Evolutionary conservation across 30 jellyfish, hydroid and myxozoan species (phyloP).

Genomic region (Hydractinia symbiolongicarpus): DNA sequence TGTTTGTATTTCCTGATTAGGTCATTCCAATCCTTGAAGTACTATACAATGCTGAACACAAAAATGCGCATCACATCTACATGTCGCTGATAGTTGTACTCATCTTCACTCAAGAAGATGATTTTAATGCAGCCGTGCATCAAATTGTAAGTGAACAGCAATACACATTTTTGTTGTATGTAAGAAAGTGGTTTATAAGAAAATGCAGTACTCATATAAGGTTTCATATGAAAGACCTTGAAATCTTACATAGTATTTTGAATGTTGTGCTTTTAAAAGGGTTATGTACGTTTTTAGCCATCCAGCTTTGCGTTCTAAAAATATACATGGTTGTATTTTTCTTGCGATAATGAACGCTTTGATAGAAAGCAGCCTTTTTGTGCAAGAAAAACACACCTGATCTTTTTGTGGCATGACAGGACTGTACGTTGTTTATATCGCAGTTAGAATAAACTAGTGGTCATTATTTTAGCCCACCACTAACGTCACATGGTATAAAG

Average conservation of each 20-base stretch:
- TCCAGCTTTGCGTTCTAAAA: no score
- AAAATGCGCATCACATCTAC: conserved; percentile 66
- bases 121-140: conserved; percentile 48
- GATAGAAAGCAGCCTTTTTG: no score
- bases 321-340: no score
- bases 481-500: conserved; percentile 63
- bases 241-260: not conserved
- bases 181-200: not conserved
- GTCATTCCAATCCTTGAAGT: conserved; percentile 63
- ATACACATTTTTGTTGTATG: not conserved
- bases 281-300: no score
- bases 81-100: conserved; percentile 69
- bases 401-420: no score
- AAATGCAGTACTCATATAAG: not conserved
- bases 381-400: no score
- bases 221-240: no score
- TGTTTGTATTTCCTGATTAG: conserved; percentile 24
- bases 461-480: conserved; percentile 29
- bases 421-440: no score
- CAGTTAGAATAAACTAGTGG: no score
- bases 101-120: conserved; percentile 65
- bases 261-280: not conserved
- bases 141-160: conserved; percentile 28
- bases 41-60: conserved; percentile 56
- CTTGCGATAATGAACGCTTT: no score